Conservation (phyloP, 2,113 vertebrate species). For the Bambusicola thoracicus region DNA sequence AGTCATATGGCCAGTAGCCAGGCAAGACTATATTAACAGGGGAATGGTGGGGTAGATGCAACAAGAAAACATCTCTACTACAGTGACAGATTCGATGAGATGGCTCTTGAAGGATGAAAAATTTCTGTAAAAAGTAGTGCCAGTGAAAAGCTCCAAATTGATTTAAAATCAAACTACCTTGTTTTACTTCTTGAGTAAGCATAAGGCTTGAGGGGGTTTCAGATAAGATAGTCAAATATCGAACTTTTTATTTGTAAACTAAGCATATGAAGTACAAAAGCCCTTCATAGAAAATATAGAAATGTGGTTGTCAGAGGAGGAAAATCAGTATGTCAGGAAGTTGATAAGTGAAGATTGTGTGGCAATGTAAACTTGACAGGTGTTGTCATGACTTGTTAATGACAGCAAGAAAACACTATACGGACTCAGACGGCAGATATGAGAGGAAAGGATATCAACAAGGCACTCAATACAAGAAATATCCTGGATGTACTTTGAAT, state of each 20-base stretch:
- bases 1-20: slow-evolving; percentile 1
- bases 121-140: not conserved
- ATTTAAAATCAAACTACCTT: slow-evolving; percentile 12
- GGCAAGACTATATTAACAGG: not conserved
- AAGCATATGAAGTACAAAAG: not conserved
- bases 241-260: not conserved
- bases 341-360: slow-evolving; percentile 6
- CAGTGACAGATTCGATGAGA: not conserved
- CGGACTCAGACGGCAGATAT: not conserved
- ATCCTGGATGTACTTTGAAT: rapidly evolving
- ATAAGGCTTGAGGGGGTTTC: not conserved
- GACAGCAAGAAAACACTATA: not conserved
- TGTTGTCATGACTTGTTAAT: not conserved
- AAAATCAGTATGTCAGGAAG: not conserved
- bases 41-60: not conserved
- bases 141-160: not conserved
- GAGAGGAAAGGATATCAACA: not conserved
- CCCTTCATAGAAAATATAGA: not conserved
- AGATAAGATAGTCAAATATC: not conserved
- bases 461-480: not conserved
- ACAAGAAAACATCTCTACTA: not conserved
- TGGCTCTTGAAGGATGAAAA: not conserved
- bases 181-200: not conserved
- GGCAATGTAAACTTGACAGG: not conserved
- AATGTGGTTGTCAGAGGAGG: not conserved